A percentile compares a stretch with the other conserved stretches of the same genome.
phyloP scores from a whole-genome alignment of 2,888 invertebrate species.

The Malthinus seriepunctatus region DNA sequence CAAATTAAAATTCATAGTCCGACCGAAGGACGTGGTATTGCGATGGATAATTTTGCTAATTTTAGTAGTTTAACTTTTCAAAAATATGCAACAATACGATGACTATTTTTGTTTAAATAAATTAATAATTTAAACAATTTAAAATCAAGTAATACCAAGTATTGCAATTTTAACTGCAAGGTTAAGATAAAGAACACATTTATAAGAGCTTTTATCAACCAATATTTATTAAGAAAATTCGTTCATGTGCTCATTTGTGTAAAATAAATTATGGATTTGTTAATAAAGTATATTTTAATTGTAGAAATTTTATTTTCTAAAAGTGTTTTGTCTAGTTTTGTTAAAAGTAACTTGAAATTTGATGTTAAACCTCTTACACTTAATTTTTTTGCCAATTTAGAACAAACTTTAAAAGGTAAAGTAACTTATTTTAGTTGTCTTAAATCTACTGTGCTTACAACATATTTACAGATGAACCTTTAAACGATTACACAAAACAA shows the following conservation, averaged over 20 bases:
- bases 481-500: slow-evolving; percentile 38
- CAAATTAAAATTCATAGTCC: slow-evolving; percentile 97
- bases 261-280: neutral
- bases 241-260: neutral
- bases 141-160: too few relatives aligned
- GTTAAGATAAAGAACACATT: too few relatives aligned
- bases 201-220: too few relatives aligned
- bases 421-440: too few relatives aligned
- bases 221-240: too few relatives aligned
- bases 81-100: slow-evolving; percentile 81
- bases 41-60: slow-evolving; percentile 72
- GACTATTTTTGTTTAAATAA: slow-evolving; percentile 40
- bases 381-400: slow-evolving; percentile 37
- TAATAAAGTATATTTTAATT: neutral
- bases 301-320: neutral
- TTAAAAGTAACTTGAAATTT: slow-evolving; percentile 7
- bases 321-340: slow-evolving; percentile 15
- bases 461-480: slow-evolving; percentile 28
- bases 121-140: neutral
- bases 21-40: slow-evolving; percentile 65
- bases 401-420: slow-evolving; percentile 33
- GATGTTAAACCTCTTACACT: slow-evolving; percentile 28
- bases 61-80: slow-evolving; percentile 83
- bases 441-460: too few relatives aligned
- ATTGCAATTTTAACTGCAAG: too few relatives aligned